Conservation (phyloP, 2,113 vertebrate genomes). For the Microcebus ravelobensis region DNA sequence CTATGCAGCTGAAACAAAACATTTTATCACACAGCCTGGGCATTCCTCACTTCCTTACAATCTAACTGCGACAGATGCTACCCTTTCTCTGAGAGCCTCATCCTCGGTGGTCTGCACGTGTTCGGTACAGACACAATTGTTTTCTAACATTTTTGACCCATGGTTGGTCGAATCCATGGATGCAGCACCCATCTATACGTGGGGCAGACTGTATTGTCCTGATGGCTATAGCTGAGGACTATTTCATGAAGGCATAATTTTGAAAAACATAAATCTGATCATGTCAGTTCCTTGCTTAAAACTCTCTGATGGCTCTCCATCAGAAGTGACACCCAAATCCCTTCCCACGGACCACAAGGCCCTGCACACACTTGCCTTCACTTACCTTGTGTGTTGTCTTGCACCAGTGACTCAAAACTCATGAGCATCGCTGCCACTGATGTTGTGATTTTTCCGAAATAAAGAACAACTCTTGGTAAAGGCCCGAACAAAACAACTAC, state of each 20-base stretch:
- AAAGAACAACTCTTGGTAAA: not conserved
- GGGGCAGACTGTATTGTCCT: not conserved
- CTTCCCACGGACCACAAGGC: not conserved
- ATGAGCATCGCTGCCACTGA: not conserved
- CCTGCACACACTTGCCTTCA: not conserved
- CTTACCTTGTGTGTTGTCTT: not conserved
- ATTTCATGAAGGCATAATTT: not conserved
- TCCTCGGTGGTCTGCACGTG: not conserved
- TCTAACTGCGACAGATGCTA: not conserved
- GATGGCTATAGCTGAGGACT: not conserved
- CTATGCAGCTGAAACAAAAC: not conserved
- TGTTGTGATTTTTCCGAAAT: conserved; percentile 1
- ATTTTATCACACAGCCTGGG: not conserved
- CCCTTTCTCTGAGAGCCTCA: not conserved
- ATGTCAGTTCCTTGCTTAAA: not conserved
- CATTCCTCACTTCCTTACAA: not conserved
- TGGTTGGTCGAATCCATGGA: not conserved
- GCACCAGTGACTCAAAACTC: not conserved
- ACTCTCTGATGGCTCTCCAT: not conserved
- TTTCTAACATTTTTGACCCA: not conserved
- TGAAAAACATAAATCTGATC: not conserved
- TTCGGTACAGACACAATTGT: not conserved
- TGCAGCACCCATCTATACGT: not conserved
- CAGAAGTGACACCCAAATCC: not conserved
- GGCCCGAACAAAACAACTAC: not conserved